A percentile compares a stretch with the other conserved stretches of the same genome.
Conservation (phyloP, 2,113 vertebrate species). For the Odobenus rosmarus region DNA sequence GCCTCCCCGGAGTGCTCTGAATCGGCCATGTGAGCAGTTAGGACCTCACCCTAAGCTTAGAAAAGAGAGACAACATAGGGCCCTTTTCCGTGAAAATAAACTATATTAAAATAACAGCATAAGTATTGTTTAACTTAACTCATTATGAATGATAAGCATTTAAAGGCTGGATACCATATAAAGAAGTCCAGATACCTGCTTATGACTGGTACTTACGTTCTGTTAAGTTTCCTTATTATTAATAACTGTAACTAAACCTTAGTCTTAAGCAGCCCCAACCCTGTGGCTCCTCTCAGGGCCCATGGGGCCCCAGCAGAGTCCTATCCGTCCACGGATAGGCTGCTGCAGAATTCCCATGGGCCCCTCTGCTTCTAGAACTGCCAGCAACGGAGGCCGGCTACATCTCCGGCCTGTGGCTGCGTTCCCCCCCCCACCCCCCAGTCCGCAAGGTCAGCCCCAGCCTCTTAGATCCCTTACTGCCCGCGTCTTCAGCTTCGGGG, state of each 20-base stretch:
- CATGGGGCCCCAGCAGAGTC: neutral
- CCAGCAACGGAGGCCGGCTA: too few relatives aligned
- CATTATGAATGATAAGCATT: slow-evolving; percentile 72
- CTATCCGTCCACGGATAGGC: neutral
- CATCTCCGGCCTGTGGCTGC: fast-evolving
- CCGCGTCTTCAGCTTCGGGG: neutral
- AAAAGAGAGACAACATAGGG: neutral
- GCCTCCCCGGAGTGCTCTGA: neutral
- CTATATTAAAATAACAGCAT: slow-evolving; percentile 53
- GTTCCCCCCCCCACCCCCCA: fast-evolving
- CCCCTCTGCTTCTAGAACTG: neutral
- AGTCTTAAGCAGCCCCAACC: neutral
- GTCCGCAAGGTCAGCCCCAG: neutral
- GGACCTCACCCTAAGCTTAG: neutral
- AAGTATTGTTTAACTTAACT: slow-evolving; percentile 57
- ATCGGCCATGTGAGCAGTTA: fast-evolving
- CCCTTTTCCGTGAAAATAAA: neutral
- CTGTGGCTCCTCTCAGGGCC: neutral
- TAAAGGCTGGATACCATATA: slow-evolving; percentile 68
- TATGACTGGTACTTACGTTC: neutral
- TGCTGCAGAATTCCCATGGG: neutral
- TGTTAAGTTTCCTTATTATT: neutral
- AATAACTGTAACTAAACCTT: neutral
- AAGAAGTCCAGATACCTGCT: slow-evolving; percentile 60
- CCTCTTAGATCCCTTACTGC: neutral